Percentiles rank a stretch among this genome's conserved stretches.
Evolutionary conservation across 2,113 vertebrate species (phyloP).

Genomic region (Meleagris gallopavo): DNA sequence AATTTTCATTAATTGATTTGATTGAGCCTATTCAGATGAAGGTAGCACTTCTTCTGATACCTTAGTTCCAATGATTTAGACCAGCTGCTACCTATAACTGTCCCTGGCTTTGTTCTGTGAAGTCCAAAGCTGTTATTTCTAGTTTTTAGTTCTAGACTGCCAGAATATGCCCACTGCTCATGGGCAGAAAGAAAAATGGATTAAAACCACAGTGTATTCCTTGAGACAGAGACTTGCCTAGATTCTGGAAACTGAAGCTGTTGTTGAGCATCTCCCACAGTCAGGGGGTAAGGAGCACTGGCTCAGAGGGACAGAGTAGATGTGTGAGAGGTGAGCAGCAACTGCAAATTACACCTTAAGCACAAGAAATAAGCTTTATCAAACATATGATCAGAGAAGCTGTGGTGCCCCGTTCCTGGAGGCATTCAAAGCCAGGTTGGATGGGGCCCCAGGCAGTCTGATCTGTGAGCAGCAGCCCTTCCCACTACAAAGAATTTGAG

Average conservation of each 20-base stretch:
- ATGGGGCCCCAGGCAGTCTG: no score
- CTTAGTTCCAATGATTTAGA: not conserved
- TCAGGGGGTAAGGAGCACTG: not conserved
- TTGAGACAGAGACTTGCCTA: not conserved
- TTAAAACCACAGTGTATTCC: not conserved
- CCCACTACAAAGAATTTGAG: no score
- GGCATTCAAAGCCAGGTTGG: no score
- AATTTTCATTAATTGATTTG: not conserved
- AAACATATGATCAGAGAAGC: fast-evolving
- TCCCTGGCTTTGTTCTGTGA: not conserved
- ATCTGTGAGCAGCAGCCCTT: no score
- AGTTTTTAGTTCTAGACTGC: not conserved
- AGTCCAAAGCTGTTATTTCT: not conserved
- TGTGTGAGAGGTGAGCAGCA: not conserved
- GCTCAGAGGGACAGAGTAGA: not conserved
- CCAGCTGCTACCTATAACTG: not conserved
- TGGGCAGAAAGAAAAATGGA: not conserved
- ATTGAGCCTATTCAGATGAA: not conserved
- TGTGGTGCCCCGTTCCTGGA: no score
- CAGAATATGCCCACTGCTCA: not conserved
- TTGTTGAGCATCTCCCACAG: not conserved
- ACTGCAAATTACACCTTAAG: not conserved
- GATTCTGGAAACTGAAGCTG: not conserved
- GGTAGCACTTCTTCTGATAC: not conserved
- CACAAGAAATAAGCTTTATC: not conserved